Conservation (phyloP, 2,113 vertebrate genomes). For the Sylvilagus bachmani region DNA sequence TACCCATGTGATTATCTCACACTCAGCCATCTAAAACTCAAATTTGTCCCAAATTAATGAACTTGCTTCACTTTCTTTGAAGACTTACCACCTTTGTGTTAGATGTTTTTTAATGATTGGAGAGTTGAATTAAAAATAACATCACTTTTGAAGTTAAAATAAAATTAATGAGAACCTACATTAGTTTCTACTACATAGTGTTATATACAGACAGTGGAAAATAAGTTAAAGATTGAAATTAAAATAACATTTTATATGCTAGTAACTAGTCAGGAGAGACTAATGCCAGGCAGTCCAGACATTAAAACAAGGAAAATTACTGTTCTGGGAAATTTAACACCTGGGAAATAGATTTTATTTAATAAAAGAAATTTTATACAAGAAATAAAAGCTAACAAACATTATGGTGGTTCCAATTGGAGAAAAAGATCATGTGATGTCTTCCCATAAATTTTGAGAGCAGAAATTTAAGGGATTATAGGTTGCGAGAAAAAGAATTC, state of each 20-base stretch:
- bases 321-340: slow-evolving; percentile 74
- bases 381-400: slow-evolving; percentile 50
- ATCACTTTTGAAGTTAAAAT: slow-evolving; percentile 55
- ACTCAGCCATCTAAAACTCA: fast-evolving
- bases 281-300: slow-evolving; percentile 3
- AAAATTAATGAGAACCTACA: neutral
- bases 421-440: neutral
- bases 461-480: neutral
- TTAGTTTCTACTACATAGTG: neutral
- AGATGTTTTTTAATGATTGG: slow-evolving; percentile 36
- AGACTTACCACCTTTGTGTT: slow-evolving; percentile 41
- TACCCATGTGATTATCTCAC: neutral
- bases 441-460: neutral
- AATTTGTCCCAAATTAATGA: neutral
- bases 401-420: neutral
- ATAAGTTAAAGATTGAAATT: neutral
- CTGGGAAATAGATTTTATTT: slow-evolving; percentile 37
- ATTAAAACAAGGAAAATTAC: slow-evolving; percentile 72
- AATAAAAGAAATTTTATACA: slow-evolving; percentile 61
- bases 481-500: neutral
- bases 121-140: slow-evolving; percentile 13
- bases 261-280: neutral
- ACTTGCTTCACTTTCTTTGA: neutral
- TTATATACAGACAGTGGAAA: neutral
- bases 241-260: slow-evolving; percentile 55